Evolutionary conservation across 1,140 invertebrate genomes (phyloP).

Genomic region (Drosophila truncata): DNA sequence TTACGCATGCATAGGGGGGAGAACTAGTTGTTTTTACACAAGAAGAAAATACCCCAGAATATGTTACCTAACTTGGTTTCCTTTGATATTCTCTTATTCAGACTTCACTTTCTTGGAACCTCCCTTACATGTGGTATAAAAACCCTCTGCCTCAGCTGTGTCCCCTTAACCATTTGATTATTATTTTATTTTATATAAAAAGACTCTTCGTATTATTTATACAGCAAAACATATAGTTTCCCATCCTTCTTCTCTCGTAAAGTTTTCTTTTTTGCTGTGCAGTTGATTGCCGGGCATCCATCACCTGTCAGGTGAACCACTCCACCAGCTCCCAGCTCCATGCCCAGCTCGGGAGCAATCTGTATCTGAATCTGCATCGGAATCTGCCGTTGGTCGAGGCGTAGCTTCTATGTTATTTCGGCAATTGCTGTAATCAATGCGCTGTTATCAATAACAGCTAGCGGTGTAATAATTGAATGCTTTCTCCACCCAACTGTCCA

Average conservation of each 20-base stretch:
- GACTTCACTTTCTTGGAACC: not conserved
- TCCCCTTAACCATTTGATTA: not conserved
- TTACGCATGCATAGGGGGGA: slow-evolving; percentile 69
- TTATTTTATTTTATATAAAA: not conserved
- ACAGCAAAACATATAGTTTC: not conserved
- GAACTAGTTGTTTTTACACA: slow-evolving; percentile 56
- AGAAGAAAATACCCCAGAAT: not conserved
- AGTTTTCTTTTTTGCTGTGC: slow-evolving; percentile 10
- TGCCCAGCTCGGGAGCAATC: slow-evolving; percentile 4
- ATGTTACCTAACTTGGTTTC: not conserved
- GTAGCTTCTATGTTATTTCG: slow-evolving; percentile 51
- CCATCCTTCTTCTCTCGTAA: not conserved
- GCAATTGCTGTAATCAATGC: slow-evolving; percentile 67
- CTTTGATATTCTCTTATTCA: not conserved
- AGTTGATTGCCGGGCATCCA: slow-evolving; percentile 58
- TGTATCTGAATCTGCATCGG: slow-evolving; percentile 47
- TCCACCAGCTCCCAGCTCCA: slow-evolving; percentile 1
- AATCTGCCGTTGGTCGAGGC: slow-evolving; percentile 49
- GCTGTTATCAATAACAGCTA: slow-evolving; percentile 68
- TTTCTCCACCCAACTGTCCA: slow-evolving; percentile 34
- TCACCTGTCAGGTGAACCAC: slow-evolving; percentile 46
- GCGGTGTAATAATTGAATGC: slow-evolving; percentile 64
- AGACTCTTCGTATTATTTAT: not conserved
- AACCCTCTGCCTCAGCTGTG: not conserved
- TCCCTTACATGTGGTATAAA: not conserved